Evolutionary conservation across 2,113 vertebrate genomes (phyloP), one percentile per base, ranked within the genome.

Genomic region (Zosterops japonicus): DNA sequence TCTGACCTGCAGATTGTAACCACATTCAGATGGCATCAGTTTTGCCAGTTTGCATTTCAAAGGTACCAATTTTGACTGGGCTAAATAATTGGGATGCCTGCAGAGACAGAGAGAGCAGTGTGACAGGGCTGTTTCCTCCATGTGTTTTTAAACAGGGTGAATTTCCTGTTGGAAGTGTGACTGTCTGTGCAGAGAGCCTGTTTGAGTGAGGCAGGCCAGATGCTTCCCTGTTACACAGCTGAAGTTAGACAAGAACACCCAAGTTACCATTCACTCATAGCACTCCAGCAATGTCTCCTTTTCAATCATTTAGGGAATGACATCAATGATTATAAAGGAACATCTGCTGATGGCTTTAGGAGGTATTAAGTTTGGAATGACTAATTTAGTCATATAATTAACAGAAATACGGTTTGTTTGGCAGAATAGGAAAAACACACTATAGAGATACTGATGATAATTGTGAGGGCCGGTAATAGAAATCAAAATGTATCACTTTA

Each of bases 291-390:
- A 88, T 3, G 1, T 35, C 82, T 67, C 92, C 85, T 56, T 90
- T 81, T 95, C 94, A 80, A 56, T 95, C 93, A 75, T 63, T 90
- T 59, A 29, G 53, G 41, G 92, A 89, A 89, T 59, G 82, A 80
- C 93, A 95, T 83, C 91, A 36, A 8, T 57, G 87, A 83, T 93
- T 94, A 85, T 67, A 93, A 89, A 95, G 63, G 91, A 95, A 90
- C 93, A 96, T 97, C 95, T 97, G 95, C 94, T 97, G 96, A 96
- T 95, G 94, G 91, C 82, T 97, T 96, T 93, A 95, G 93, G 95
- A 95, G 90, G 79, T 90, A 96, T 96, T 96, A 95, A 95, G 89
- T 95, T 91, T 79, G 78, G 82, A 94, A 96, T 80, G 78, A 94
- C 89, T 95, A 91, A 95, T 96, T 95, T 94, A 94, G 94, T 72